phyloP scores from a whole-genome alignment of 2,113 vertebrate species.

The Podarcis muralis region DNA sequence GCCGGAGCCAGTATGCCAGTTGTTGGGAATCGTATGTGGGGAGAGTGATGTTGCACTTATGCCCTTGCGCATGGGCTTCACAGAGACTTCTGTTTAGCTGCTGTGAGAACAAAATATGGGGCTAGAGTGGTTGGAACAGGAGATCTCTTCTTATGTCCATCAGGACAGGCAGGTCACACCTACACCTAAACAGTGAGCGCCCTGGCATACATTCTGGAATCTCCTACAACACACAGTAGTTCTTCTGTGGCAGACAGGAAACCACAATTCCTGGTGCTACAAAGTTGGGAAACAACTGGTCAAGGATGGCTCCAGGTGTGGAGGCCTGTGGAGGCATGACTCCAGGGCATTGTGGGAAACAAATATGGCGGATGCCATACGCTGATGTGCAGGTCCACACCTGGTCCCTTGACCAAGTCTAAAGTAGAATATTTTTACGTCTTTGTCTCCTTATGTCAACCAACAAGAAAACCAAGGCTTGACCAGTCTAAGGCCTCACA shows the following conservation, averaged over 20 bases:
- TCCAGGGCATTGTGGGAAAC: background rate
- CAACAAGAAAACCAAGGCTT: background rate
- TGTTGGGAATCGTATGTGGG: too few species aligned
- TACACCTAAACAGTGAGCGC: background rate
- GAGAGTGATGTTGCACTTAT: too few species aligned
- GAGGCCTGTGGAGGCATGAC: background rate
- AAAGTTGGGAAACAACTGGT: background rate
- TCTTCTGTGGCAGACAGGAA: background rate
- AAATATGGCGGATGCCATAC: background rate
- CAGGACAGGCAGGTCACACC: too few species aligned
- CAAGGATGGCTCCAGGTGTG: too few species aligned
- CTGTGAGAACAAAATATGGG: too few species aligned
- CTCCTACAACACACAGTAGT: background rate
- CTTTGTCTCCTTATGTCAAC: too few species aligned
- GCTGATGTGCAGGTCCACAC: background rate
- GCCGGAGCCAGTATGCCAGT: too few species aligned
- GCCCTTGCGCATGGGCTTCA: too few species aligned
- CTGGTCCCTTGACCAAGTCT: background rate
- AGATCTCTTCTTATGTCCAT: too few species aligned
- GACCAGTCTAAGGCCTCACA: background rate
- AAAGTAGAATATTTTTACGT: background rate
- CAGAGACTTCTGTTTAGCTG: too few species aligned
- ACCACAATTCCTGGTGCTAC: background rate
- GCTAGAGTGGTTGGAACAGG: too few species aligned
- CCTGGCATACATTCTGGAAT: background rate